Conservation (phyloP, 2,888 invertebrate genomes). For the Scrobipalpa atriplicella region DNA sequence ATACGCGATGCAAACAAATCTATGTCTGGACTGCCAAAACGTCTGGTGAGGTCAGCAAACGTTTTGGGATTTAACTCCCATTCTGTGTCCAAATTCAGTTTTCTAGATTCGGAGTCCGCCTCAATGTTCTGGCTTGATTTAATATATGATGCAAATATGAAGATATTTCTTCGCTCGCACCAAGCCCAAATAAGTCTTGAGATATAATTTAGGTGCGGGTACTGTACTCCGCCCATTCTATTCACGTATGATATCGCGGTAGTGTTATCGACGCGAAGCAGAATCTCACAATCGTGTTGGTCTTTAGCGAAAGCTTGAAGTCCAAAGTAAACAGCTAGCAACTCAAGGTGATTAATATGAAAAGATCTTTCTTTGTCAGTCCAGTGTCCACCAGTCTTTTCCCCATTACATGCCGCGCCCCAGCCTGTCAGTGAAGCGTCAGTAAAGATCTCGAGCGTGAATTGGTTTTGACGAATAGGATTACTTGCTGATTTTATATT, state of each 20-base stretch:
- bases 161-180: constrained; percentile 27
- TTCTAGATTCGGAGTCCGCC: constrained; percentile 28
- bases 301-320: constrained; percentile 24
- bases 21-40: not conserved
- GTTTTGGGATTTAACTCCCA: constrained; percentile 14
- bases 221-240: too few species aligned
- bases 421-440: constrained; percentile 18
- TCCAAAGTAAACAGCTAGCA: constrained; percentile 24
- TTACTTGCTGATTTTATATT: not conserved
- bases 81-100: constrained; percentile 21
- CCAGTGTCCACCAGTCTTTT: constrained; percentile 23
- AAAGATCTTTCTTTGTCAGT: not conserved
- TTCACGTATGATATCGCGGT: too few species aligned
- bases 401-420: not conserved
- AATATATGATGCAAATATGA: constrained; percentile 27
- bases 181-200: constrained; percentile 24
- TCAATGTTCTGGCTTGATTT: constrained; percentile 15
- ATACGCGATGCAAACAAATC: constrained; percentile 18
- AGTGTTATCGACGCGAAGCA: constrained; percentile 27
- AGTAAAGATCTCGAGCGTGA: constrained; percentile 6
- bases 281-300: constrained; percentile 2
- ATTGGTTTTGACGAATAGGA: not conserved
- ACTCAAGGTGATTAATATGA: constrained; percentile 30
- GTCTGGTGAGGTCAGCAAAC: not conserved
- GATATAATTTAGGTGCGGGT: constrained; percentile 13